These are phyloP conservation scores for Borostomias antarcticus DNA, from an alignment of 2,797 vertebrate species.

Conservation along the genomic window DNA sequence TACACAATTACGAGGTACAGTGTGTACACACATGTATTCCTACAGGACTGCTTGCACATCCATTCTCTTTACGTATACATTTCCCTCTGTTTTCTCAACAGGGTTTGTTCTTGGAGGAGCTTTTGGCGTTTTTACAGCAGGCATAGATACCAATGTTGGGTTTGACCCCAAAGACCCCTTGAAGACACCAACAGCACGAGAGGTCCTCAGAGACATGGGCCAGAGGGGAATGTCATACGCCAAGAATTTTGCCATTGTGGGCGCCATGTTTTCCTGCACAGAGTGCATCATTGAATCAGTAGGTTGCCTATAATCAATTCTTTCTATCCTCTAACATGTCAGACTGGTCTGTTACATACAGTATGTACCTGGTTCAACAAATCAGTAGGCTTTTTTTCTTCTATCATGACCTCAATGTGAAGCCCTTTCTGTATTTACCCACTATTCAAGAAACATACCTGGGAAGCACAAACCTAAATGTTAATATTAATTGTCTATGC, in stretches of 20 bases:
- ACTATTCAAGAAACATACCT: no score
- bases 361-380: not conserved
- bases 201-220: conserved; percentile 97
- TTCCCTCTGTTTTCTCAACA: conserved; percentile 57
- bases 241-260: conserved; percentile 97
- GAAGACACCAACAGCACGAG: conserved; percentile 88
- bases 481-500: no score
- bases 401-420: no score
- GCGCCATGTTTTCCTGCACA: conserved; percentile 97
- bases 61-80: no score
- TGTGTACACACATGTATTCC: no score
- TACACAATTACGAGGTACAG: not conserved
- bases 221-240: conserved; percentile 97
- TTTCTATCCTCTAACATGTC: no score
- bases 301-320: conserved; percentile 58
- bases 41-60: not conserved
- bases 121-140: conserved; percentile 95
- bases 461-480: no score
- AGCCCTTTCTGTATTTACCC: no score
- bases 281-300: conserved; percentile 97
- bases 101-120: conserved; percentile 96
- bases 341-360: not conserved
- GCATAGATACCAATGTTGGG: conserved; percentile 95
- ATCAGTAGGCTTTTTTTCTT: not conserved
- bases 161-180: conserved; percentile 96